Evolutionary conservation across 2,888 invertebrate species (phyloP), one percentile per base, ranked within the genome.

Genomic region (Epinotia bilunana): DNA sequence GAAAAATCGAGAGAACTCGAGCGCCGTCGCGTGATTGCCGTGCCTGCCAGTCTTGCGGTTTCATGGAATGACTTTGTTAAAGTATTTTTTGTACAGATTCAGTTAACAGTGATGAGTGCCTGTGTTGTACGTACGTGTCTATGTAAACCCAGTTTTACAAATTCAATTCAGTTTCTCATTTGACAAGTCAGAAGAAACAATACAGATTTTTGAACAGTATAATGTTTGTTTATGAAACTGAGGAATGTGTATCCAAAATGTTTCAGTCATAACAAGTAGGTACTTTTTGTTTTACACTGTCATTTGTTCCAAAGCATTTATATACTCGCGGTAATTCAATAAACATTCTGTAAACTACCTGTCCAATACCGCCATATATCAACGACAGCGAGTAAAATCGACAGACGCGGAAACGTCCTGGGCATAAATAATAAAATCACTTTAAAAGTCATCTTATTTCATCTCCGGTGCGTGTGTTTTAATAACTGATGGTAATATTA

Each of bases 401-500:
- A 62, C 70, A 71, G 71, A 71, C 75, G 72, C 72, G 75, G 75
- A 75, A 75, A 75, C 72, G 60, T 28, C 76, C 77, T 74, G 43
- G 70, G 53, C 73, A 73, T 73, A 77, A 78, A 76, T 78, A 78
- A 79, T 71, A 77, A 77, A 77, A 78, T 78, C 79, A 78, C 80
- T 76, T 80, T 70, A 77, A 79, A 79, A 79, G 78, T 78, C 71
- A 68, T 60, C 81, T 78, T 78, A 83, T 81, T 82, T 83, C 81
- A 86, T 83, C 77, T 78, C 68, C 77, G 74, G 81, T 78, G 80
- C 76, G 81, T 80, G 79, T 77, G 80, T 63, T 80, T 84, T 82
- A 84, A 83, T 86, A 86, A 89, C 83, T 83, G 87, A 89, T 89
- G 86, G 83, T 85, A 84, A 88, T 88, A 87, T 88, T 88, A 89